These are phyloP conservation scores for Sardina pilchardus DNA, from an alignment of 2,113 vertebrate species.

Conservation along the genomic window DNA sequence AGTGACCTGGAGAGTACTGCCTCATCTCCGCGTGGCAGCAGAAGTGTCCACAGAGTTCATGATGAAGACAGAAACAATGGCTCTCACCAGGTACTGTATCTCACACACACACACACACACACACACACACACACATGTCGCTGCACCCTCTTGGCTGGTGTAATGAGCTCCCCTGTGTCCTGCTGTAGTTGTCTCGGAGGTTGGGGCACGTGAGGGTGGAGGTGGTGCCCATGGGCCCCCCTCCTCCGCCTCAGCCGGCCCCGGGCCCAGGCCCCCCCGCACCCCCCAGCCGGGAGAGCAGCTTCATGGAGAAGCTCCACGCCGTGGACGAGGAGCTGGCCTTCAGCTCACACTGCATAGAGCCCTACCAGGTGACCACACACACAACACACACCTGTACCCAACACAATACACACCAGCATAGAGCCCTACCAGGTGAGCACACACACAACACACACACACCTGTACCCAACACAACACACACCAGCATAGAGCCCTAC, in stretches of 20 bases:
- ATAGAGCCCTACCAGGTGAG: neutral
- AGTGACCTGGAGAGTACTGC: slow-evolving; percentile 92
- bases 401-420: neutral
- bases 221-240: slow-evolving; percentile 87
- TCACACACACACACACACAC: neutral
- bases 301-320: slow-evolving; percentile 91
- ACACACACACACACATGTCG: neutral
- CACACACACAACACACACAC: neutral
- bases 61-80: slow-evolving; percentile 74
- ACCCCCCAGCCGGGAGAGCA: slow-evolving; percentile 74
- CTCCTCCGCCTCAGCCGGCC: slow-evolving; percentile 73
- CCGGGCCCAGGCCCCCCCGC: slow-evolving; percentile 24
- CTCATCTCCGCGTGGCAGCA: slow-evolving; percentile 82
- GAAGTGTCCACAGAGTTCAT: slow-evolving; percentile 57
- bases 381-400: neutral
- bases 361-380: slow-evolving; percentile 82
- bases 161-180: neutral
- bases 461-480: neutral
- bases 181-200: slow-evolving; percentile 50
- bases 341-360: slow-evolving; percentile 78
- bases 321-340: slow-evolving; percentile 93
- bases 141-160: neutral
- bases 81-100: slow-evolving; percentile 62
- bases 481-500: neutral
- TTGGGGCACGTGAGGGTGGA: slow-evolving; percentile 71